Conservation (phyloP, 2,113 vertebrate species). For the Oplegnathus fasciatus region DNA sequence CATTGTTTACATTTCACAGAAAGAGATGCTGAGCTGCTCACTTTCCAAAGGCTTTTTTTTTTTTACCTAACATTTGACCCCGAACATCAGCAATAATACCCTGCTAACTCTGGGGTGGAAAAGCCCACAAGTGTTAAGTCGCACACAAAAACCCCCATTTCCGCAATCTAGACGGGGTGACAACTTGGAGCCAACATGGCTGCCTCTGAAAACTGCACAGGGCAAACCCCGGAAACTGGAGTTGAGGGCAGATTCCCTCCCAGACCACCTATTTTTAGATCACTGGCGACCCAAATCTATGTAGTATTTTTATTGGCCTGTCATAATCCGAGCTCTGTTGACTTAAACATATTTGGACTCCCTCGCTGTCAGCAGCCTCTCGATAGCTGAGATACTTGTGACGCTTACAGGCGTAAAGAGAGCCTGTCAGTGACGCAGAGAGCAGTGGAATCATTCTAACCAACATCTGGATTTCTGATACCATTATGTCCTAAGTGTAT, state of each 20-base stretch:
- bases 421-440: not conserved
- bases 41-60: conserved; percentile 45
- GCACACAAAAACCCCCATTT: too few relatives aligned
- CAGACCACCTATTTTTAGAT: conserved; percentile 12
- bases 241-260: not conserved
- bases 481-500: conserved; percentile 29
- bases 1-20: conserved; percentile 79
- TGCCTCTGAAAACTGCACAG: not conserved
- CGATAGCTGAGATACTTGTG: not conserved
- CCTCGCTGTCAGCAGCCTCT: not conserved
- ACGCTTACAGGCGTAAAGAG: not conserved
- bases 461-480: conserved; percentile 27
- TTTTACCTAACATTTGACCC: conserved; percentile 3
- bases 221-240: not conserved
- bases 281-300: not conserved
- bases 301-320: not conserved
- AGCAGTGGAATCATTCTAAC: not conserved
- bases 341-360: conserved; percentile 28
- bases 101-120: not conserved
- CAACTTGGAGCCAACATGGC: not conserved
- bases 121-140: too few relatives aligned
- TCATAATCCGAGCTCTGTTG: not conserved
- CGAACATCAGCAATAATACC: not conserved
- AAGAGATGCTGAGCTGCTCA: conserved; percentile 55
- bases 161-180: not conserved